Evolutionary conservation across 2,797 vertebrate species (phyloP).

Genomic region (Pachyuromys duprasi): DNA sequence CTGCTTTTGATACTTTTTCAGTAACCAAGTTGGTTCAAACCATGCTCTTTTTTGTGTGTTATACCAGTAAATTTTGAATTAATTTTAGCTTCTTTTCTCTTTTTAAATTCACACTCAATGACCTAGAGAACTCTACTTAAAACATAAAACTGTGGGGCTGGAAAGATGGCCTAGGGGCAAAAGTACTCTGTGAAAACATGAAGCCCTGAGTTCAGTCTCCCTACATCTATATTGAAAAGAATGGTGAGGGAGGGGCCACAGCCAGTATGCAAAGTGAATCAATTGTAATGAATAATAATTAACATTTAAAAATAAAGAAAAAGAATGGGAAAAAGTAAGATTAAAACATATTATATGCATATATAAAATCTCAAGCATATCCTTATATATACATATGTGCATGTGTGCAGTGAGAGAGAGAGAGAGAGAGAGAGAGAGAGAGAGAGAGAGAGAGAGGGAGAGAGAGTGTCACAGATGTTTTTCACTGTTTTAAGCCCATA

Average conservation of each 20-base stretch:
- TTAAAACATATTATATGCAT: neutral
- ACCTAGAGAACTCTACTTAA: neutral
- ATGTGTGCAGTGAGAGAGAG: no score
- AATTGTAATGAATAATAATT: no score
- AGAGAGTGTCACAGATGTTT: neutral
- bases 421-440: no score
- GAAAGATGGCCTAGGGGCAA: neutral
- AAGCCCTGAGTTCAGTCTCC: neutral
- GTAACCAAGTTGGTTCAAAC: neutral
- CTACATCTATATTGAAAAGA: neutral
- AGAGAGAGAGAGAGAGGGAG: no score
- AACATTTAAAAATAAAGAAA: no score
- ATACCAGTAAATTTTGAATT: neutral
- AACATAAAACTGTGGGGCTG: neutral
- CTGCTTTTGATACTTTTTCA: neutral
- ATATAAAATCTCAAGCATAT: neutral
- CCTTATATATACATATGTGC: neutral
- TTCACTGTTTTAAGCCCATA: neutral
- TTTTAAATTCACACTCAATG: neutral
- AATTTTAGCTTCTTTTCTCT: neutral
- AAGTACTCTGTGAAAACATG: neutral
- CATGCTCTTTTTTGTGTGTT: neutral
- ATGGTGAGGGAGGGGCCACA: no score
- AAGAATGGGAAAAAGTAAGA: neutral
- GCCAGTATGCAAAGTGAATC: no score